Evolutionary conservation across 1,140 invertebrate genomes (phyloP).

Genomic region (Eciton burchellii): DNA sequence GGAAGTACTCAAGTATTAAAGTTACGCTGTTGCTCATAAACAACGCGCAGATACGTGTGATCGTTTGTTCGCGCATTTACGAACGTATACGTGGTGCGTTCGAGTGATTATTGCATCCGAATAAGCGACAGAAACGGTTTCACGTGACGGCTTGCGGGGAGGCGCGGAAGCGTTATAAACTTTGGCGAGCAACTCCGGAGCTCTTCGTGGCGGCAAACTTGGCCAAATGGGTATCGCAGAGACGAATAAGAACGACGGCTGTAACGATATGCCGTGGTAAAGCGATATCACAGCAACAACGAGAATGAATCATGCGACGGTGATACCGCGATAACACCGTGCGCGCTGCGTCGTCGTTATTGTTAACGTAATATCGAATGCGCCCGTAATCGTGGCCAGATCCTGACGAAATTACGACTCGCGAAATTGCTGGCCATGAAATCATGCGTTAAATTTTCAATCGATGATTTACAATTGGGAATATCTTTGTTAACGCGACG

Average conservation of each 20-base stretch:
- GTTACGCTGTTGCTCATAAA: not conserved
- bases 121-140: no score
- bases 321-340: not conserved
- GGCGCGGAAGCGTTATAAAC: conserved; percentile 16
- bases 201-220: not conserved
- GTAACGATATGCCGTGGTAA: conserved; percentile 11
- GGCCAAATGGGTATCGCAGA: not conserved
- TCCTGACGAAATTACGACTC: not conserved
- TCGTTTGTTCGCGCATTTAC: no score
- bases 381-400: not conserved
- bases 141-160: no score
- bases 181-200: not conserved
- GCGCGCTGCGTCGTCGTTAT: not conserved
- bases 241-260: not conserved
- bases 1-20: not conserved
- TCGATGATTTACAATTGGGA: not conserved
- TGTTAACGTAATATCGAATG: not conserved
- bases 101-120: no score
- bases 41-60: no score
- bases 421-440: not conserved
- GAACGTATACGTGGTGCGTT: no score
- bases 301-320: not conserved
- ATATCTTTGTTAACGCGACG: not conserved
- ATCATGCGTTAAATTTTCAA: not conserved
- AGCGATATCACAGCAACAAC: conserved; percentile 14